Conservation (phyloP, 2,113 vertebrate genomes). For the Columba janthina region DNA sequence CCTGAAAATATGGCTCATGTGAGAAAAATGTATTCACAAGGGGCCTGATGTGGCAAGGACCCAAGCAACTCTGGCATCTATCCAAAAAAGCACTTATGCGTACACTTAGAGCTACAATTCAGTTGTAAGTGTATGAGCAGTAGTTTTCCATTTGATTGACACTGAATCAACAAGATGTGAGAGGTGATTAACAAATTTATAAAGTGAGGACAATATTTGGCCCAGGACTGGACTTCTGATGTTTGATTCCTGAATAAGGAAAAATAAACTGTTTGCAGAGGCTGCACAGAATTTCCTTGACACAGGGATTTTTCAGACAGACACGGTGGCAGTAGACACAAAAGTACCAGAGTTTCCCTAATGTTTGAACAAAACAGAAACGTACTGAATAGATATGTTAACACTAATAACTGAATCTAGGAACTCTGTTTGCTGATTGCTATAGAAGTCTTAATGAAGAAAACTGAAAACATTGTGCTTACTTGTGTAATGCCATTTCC, state of each 20-base stretch:
- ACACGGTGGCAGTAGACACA: background rate
- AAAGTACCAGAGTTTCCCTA: background rate
- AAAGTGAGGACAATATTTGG: constrained; percentile 19
- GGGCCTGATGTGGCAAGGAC: constrained; percentile 12
- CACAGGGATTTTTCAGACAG: background rate
- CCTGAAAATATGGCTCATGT: background rate
- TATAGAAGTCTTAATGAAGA: background rate
- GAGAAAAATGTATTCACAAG: constrained; percentile 41
- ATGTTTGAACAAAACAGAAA: background rate
- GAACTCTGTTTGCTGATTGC: background rate
- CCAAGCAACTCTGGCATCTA: constrained; percentile 22
- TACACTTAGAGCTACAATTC: background rate
- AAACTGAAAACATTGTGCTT: background rate
- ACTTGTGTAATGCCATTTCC: background rate
- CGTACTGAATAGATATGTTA: background rate
- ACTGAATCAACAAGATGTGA: constrained; percentile 43
- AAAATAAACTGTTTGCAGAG: background rate
- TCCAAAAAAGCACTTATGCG: constrained; percentile 47
- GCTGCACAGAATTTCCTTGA: background rate
- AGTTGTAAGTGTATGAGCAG: constrained; percentile 12
- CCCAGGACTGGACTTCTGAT: background rate
- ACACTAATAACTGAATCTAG: background rate
- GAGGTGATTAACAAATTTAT: constrained; percentile 52
- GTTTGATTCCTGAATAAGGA: background rate
- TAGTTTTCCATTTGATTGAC: constrained; percentile 45